Base-by-base conservation (phyloP, 2,113 vertebrate species). In the Isurus oxyrinchus region DNA sequence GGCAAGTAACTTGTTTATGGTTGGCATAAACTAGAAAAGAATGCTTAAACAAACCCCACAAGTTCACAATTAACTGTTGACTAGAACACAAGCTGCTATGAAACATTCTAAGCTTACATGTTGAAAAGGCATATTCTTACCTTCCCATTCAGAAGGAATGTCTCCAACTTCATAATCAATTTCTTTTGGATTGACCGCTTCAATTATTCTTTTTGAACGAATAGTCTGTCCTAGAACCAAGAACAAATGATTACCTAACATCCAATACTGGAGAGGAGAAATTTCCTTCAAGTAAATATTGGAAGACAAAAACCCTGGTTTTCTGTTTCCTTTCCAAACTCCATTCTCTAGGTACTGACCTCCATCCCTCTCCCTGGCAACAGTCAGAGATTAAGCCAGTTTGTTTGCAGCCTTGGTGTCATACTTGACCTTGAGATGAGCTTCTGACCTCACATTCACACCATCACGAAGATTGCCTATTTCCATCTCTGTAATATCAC, bases 121-220 rank as follows among this genome's bases (percentile, higher is more conserved):
- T 49, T 55, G 11, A 72, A 53, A 19, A 31, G 31, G 72, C n/a
- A 87, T 16, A 81, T 35, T 63, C 79, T 98, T 98, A 99, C 99
- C 99, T 97, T 99, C 99, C 99, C 99, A 99, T 98, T 99, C 99
- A 31, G 96, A 96, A 97, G 99, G 99, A 97, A 99, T 99, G 97
- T 96, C 97, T 96, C 98, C 98, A 96, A 96, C 97, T 97, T 97
- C 96, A 97, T 99, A 99, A 95, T 98, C 98, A 96, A 97, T 96
- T 93, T 98, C 98, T 88, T 97, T 97, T 96, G 97, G 97, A 97
- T 98, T 98, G 97, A 97, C 97, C 96, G 98, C 96, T 97, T 98
- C 98, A 61, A 99, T 97, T 94, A 98, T 97, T 97, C 99, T 98
- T 98, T 97, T 99, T 96, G 99, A 98, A 96, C 98, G 98, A 97